Percentiles rank a stretch among this genome's conserved stretches.
These are phyloP conservation scores for Nipponia nippon DNA, from an alignment of 2,113 vertebrate genomes.

Conservation along the genomic window DNA sequence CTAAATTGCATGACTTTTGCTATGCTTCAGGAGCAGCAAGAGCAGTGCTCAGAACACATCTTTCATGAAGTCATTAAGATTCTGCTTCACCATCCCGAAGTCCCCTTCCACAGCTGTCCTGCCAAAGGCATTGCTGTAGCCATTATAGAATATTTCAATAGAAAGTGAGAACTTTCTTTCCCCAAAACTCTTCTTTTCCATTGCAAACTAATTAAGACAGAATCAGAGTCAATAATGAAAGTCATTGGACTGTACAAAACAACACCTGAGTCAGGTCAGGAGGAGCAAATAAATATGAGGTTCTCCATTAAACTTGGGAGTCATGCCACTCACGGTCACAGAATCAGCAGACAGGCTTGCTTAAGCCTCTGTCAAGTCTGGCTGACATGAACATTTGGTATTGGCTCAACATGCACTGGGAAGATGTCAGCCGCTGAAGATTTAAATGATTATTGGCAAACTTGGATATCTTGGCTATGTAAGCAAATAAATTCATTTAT, in stretches of 20 bases:
- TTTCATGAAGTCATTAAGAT: not conserved
- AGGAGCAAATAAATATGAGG: not conserved
- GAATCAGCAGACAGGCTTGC: not conserved
- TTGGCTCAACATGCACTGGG: not conserved
- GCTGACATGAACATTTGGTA: not conserved
- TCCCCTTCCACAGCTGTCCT: not conserved
- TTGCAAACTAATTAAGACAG: not conserved
- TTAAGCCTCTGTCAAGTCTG: not conserved
- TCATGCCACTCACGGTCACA: not conserved
- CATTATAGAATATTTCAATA: not conserved
- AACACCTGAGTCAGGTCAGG: not conserved
- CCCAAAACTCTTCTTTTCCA: not conserved
- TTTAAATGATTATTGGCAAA: not conserved
- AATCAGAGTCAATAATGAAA: not conserved
- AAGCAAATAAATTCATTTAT: not conserved
- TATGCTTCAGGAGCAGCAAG: not conserved
- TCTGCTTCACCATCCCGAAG: not conserved
- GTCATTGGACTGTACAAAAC: not conserved
- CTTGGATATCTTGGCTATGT: not conserved
- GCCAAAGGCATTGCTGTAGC: not conserved
- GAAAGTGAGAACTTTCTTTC: not conserved
- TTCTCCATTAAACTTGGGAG: not conserved
- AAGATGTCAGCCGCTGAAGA: not conserved
- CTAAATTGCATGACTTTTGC: not conserved
- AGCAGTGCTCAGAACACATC: not conserved